These are phyloP conservation scores for Azemiops feae DNA, from an alignment of 2,113 vertebrate species.

Conservation along the genomic window DNA sequence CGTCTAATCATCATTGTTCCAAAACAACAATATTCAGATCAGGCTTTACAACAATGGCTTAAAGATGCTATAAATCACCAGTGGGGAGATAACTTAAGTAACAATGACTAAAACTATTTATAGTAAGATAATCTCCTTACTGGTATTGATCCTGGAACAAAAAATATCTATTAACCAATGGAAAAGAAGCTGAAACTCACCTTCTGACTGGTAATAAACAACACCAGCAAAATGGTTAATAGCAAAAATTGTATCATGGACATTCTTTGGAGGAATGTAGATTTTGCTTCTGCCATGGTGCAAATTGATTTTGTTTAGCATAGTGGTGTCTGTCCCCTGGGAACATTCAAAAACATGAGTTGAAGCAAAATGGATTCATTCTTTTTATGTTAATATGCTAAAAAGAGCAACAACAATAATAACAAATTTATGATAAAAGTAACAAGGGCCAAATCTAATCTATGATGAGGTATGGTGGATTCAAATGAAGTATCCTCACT, in stretches of 20 bases:
- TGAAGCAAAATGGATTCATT: constrained; percentile 10
- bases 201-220: constrained; percentile 88
- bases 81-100: not conserved
- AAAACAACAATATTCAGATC: not conserved
- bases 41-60: not conserved
- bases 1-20: not conserved
- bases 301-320: constrained; percentile 85
- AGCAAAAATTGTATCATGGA: constrained; percentile 85
- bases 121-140: not conserved
- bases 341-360: constrained; percentile 16
- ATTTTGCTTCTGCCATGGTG: constrained; percentile 77
- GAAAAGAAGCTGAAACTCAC: constrained; percentile 62
- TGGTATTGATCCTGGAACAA: not conserved
- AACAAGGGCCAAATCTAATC: constrained; percentile 3
- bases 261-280: constrained; percentile 84
- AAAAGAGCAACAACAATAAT: not conserved
- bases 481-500: not conserved
- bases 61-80: not conserved
- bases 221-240: constrained; percentile 89
- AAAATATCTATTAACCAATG: not conserved
- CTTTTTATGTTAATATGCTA: not conserved
- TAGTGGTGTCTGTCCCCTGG: constrained; percentile 89
- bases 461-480: not conserved
- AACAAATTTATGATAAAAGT: not conserved
- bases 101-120: not conserved